Base-by-base conservation (phyloP, 2,113 vertebrate genomes). In the Leptosomus discolor region DNA sequence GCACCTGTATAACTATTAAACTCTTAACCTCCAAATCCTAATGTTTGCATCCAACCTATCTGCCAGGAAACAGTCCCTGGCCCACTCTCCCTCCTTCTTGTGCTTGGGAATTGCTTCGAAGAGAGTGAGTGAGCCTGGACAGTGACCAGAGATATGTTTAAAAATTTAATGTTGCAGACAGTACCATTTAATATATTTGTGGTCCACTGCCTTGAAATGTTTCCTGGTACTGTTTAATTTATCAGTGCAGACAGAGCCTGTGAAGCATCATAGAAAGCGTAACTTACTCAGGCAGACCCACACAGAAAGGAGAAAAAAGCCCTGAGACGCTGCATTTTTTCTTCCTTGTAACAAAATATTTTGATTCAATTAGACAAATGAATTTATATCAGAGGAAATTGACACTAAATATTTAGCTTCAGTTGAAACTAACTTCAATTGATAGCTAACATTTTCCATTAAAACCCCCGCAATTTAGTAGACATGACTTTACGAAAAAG, bases 381-480 rank as follows among this genome's bases (percentile, higher is more conserved):
- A 70, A 67, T 74, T 82, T 51, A 32, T 90, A 71, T 41, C 50
- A 63, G n/a, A 75, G 51, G 37, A 92, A 78, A 88, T 6, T 41
- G 3, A 17, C 29, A 54, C 23, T 74, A 89, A 54, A 81, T 90
- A 61, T 81, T 58, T 54, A 39, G n/a, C 13, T 74, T 64, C 37
- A 46, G 2, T n/a, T 63, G 17, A 71, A 90, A 74, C 18, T 54
- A 68, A 34, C 23, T 67, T 85, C 19, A 70, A 34, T 10, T n/a
- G 9, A 46, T 30, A 77, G 23, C 12, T 23, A 81, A 16, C 2
- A 23, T 51, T 91, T 92, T 79, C 20, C 29, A 43, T 41, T 61
- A 37, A 57, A 26, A 3, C 0, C 0, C 2, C 7, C 6, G 50
- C 12, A 70, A 54, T 54, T 68, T 85, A 50, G 10, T 26, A 70